These are phyloP conservation scores for Trachops cirrhosus DNA, from an alignment of 2,797 vertebrate species.

Conservation along the genomic window DNA sequence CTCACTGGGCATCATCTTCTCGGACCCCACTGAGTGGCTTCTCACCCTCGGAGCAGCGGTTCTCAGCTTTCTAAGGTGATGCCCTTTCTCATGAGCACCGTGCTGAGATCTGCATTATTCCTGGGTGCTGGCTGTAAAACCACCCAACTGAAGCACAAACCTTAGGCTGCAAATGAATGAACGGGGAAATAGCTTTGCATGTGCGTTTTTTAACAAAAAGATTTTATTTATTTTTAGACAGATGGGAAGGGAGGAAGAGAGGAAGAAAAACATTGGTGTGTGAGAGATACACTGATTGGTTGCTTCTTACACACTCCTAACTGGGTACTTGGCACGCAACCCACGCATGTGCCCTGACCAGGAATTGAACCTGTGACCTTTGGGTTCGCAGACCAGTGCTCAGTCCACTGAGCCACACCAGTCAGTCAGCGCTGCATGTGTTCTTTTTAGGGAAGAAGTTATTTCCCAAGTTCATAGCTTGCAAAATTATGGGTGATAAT, in stretches of 20 bases:
- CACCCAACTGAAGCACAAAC: background rate
- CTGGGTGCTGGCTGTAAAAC: background rate
- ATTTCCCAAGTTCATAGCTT: slow-evolving; percentile 47
- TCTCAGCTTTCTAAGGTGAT: background rate
- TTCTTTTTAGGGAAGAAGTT: slow-evolving; percentile 14
- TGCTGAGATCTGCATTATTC: background rate
- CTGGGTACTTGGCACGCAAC: background rate
- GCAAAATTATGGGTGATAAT: slow-evolving; percentile 41
- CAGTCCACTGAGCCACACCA: background rate
- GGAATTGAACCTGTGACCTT: background rate
- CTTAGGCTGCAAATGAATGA: slow-evolving; percentile 17
- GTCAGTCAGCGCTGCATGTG: background rate
- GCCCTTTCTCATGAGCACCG: background rate
- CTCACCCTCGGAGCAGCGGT: background rate
- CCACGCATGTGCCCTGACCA: background rate
- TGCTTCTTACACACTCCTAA: background rate
- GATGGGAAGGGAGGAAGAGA: background rate
- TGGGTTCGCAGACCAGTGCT: background rate
- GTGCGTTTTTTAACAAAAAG: background rate
- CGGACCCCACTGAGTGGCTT: background rate
- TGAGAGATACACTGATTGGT: background rate
- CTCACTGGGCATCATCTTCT: background rate
- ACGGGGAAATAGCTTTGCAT: background rate
- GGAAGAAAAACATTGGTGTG: background rate
- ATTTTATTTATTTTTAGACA: background rate